Percentiles rank a stretch among this genome's conserved stretches.
Conservation (phyloP, 1,140 invertebrate species). For the Drosophila simulans region DNA sequence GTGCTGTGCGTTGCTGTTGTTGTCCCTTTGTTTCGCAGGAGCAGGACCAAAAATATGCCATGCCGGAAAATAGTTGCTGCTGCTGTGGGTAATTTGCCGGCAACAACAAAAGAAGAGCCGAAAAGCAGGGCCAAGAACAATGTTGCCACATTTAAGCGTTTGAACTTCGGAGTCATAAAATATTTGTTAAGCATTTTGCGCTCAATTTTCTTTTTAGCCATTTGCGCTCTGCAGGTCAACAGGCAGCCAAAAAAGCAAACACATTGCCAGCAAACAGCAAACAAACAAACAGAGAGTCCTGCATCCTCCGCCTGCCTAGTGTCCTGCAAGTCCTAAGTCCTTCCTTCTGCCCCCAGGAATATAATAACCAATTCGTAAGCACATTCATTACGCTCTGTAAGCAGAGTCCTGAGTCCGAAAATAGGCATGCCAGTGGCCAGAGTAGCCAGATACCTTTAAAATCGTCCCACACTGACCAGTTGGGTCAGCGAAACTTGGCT, state of each 20-base stretch:
- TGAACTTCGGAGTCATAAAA: conserved; percentile 79
- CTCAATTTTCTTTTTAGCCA: conserved; percentile 76
- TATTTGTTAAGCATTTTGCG: conserved; percentile 82
- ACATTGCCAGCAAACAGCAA: conserved; percentile 41
- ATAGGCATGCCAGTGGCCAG: not conserved
- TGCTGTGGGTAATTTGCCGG: conserved; percentile 74
- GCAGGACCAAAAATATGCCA: conserved; percentile 51
- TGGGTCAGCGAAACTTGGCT: conserved; percentile 1
- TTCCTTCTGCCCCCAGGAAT: conserved; percentile 30
- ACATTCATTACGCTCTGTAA: conserved; percentile 64
- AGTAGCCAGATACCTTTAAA: not conserved
- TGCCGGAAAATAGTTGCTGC: conserved; percentile 47
- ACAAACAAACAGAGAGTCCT: conserved; percentile 29
- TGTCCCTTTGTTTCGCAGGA: conserved; percentile 39
- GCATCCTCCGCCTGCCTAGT: not conserved
- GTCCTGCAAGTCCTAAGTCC: conserved; percentile 13
- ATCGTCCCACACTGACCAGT: not conserved
- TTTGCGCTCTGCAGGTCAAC: conserved; percentile 74
- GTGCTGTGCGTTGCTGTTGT: conserved; percentile 19
- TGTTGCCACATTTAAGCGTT: conserved; percentile 74
- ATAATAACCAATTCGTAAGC: conserved; percentile 80
- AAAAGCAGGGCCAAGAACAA: conserved; percentile 42
- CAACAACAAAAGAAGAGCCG: conserved; percentile 49
- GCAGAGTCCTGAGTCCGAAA: conserved; percentile 22
- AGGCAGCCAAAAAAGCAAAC: conserved; percentile 58